These are phyloP conservation scores for Xenentodon cancila DNA, from an alignment of 2,797 vertebrate species.

Conservation along the genomic window DNA sequence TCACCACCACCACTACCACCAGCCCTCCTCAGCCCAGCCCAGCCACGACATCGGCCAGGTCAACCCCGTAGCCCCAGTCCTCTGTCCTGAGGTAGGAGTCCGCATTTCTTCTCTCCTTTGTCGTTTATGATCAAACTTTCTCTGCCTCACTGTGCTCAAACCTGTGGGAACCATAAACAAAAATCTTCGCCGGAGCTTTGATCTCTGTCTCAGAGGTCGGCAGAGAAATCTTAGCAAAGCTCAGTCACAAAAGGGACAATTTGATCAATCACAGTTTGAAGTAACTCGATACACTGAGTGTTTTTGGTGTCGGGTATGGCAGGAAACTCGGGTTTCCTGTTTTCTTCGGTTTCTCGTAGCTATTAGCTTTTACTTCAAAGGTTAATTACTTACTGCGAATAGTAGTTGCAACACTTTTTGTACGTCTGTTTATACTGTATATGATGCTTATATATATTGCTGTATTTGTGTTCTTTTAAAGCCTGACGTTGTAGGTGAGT, in stretches of 20 bases:
- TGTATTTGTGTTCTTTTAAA: neutral
- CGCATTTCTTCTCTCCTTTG: too few species aligned
- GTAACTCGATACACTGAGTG: conserved; percentile 26
- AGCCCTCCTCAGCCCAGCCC: conserved; percentile 80
- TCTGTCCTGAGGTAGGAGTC: conserved; percentile 89
- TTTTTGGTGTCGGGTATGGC: neutral
- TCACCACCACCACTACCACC: conserved; percentile 71
- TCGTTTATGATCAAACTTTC: too few species aligned
- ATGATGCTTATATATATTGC: neutral
- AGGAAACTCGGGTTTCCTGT: conserved; percentile 28
- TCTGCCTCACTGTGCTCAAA: too few species aligned
- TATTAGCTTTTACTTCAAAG: conserved; percentile 3
- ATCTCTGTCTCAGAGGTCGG: conserved; percentile 57
- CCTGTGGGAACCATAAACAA: too few species aligned
- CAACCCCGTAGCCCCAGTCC: conserved; percentile 79
- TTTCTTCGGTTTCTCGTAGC: conserved; percentile 28
- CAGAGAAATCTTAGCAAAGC: conserved; percentile 26
- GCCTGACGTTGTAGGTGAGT: neutral
- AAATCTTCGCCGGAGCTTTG: conserved; percentile 36
- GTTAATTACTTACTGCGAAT: conserved; percentile 22
- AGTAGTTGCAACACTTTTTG: neutral
- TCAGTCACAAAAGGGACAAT: conserved; percentile 7
- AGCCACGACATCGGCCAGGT: conserved; percentile 77
- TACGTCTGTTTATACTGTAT: too few species aligned
- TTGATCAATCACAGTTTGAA: conserved; percentile 24